Conservation (phyloP, 2,888 invertebrate genomes). For the Macaria liturata region DNA sequence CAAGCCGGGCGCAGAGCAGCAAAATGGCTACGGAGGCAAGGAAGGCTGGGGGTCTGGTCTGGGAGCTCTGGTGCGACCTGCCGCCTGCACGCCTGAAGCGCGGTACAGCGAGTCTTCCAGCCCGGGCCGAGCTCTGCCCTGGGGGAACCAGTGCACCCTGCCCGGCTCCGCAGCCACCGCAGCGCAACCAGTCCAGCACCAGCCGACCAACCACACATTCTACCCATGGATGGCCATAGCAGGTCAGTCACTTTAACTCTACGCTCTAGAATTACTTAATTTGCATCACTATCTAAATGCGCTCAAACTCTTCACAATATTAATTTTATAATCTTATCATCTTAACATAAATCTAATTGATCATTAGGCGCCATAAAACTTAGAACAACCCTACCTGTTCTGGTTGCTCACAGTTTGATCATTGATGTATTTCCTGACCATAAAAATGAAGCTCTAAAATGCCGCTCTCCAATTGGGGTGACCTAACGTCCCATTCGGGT, state of each 20-base stretch:
- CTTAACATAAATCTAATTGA: constrained; percentile 24
- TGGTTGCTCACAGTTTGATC: constrained; percentile 21
- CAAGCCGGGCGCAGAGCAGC: constrained; percentile 84
- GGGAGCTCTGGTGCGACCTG: constrained; percentile 89
- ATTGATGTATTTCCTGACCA: constrained; percentile 21
- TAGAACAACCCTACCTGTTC: constrained; percentile 27
- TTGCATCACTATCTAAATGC: constrained; percentile 25
- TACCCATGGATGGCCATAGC: constrained; percentile 99
- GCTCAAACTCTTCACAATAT: constrained; percentile 10
- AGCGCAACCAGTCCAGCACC: constrained; percentile 94
- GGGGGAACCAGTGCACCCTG: constrained; percentile 95
- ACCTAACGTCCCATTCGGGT: constrained; percentile 39
- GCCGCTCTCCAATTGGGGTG: constrained; percentile 44
- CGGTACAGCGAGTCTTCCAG: constrained; percentile 93
- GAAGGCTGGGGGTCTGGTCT: constrained; percentile 88
- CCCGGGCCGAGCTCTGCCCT: constrained; percentile 89
- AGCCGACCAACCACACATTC: constrained; percentile 95
- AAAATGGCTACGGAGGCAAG: constrained; percentile 88
- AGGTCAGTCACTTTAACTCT: constrained; percentile 86
- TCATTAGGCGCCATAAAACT: constrained; percentile 19
- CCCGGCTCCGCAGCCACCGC: constrained; percentile 92
- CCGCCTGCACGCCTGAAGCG: constrained; percentile 95
- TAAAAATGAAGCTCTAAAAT: constrained; percentile 61
- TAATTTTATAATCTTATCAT: constrained; percentile 19
- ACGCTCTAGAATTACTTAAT: constrained; percentile 21